Evolutionary conservation across 2,888 invertebrate species (phyloP).

Genomic region (Nephrotoma appendiculata): DNA sequence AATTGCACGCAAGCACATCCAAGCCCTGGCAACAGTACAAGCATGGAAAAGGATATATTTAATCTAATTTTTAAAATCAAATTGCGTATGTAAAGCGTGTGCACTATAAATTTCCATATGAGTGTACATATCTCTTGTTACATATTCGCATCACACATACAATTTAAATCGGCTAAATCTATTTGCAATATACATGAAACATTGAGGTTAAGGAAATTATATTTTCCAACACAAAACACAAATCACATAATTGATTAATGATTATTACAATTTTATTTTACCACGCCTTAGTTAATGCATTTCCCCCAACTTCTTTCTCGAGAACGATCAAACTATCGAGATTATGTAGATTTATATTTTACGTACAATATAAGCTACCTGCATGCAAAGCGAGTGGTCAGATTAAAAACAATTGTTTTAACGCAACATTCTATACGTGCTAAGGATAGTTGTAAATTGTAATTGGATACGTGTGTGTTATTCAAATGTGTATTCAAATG

Average conservation of each 20-base stretch:
- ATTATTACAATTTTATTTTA: neutral
- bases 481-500: neutral
- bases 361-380: neutral
- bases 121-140: neutral
- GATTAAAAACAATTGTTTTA: neutral
- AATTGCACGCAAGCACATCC: neutral
- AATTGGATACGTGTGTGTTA: neutral
- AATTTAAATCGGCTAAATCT: neutral
- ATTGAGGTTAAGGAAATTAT: neutral
- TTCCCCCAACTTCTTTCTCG: neutral
- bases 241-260: neutral
- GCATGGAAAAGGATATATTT: neutral
- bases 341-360: neutral
- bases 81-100: neutral
- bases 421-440: neutral
- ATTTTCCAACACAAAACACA: neutral
- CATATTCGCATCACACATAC: too few species aligned
- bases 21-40: neutral
- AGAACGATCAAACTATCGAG: neutral
- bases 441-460: neutral
- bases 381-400: neutral
- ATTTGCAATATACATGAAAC: neutral
- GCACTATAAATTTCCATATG: neutral
- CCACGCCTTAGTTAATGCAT: neutral
- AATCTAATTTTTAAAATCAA: neutral